Evolutionary conservation across 2,888 invertebrate species (phyloP), one percentile per base, ranked within the genome.

Genomic region (Drosophila colorata): DNA sequence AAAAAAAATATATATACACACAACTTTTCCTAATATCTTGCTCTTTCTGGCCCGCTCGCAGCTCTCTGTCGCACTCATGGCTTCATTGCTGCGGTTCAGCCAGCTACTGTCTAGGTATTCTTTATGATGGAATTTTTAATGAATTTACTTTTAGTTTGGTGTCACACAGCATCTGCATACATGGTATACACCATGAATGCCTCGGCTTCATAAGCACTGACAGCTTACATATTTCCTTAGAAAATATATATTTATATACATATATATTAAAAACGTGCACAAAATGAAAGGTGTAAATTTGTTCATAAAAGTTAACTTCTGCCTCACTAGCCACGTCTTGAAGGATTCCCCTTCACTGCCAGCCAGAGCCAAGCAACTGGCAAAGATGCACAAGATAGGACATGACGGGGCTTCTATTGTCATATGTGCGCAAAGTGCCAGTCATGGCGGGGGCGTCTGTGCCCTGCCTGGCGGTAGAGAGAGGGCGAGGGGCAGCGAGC

Each of bases 71-170:
- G 13, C 33, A 18, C 18, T 40, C 23, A 8, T 25, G 18, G 9
- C 33, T 23, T 18, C 46, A 28, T 14, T n/a, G n/a, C 25, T 68
- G 67, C 25, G 71, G 55, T 44, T 65, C 18, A 49, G 57, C 44
- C 69, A 46, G 52, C 48, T 55, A 38, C 67, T 61, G 80, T 65
- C 66, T 60, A 74, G 81, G 66, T 78, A 68, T 84, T 84, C 76
- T 81, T 84, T 77, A 84, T 80, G 82, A 84, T 84, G 82, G 87
- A 87, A 87, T 81, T 87, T 87, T 84, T 84, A 84, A 84, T 84
- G 83, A 84, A 87, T 87, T 87, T 84, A 84, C 83, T 84, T 87
- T 84, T 85, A 85, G 87, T 76, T 76, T 66, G 80, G 85, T 85
- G 82, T 87, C 85, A 77, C 75, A 76, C 48, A 72, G 70, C 75